phyloP scores from a whole-genome alignment of 2,797 vertebrate species.

The Microtus californicus region DNA sequence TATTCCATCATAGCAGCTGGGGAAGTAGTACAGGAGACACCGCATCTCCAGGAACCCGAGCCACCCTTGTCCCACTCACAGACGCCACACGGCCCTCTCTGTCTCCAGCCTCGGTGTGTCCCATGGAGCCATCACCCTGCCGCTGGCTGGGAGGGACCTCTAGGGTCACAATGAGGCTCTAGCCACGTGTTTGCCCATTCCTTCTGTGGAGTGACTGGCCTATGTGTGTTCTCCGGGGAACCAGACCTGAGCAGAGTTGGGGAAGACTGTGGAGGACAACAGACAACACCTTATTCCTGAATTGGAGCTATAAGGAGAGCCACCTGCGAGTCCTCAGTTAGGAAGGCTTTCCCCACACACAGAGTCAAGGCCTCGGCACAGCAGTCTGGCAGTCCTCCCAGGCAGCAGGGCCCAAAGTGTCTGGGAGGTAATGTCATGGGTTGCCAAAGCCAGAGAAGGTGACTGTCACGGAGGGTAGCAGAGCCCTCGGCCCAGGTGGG shows the following conservation, averaged over 20 bases:
- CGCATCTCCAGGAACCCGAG: not conserved
- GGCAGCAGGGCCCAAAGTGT: not conserved
- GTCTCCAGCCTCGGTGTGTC: not conserved
- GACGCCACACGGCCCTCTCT: not conserved
- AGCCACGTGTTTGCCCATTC: not conserved
- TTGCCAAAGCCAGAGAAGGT: not conserved
- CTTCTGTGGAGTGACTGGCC: not conserved
- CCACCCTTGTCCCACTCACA: not conserved
- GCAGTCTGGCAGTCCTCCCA: not conserved
- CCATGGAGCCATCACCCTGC: not conserved
- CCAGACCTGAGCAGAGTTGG: not conserved
- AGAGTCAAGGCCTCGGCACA: not conserved
- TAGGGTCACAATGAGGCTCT: not conserved
- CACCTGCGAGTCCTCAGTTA: not conserved
- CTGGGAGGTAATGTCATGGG: not conserved
- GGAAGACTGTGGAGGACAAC: not conserved
- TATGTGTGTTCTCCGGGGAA: not conserved
- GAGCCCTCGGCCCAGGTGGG: not conserved
- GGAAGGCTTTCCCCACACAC: not conserved
- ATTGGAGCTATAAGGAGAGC: not conserved
- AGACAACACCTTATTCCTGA: not conserved
- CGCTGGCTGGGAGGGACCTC: not conserved
- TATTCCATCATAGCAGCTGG: not conserved
- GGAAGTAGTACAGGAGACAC: not conserved
- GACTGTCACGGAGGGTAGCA: not conserved